These are phyloP conservation scores for Perca schrenkii DNA, from an alignment of 2,113 vertebrate genomes.

Conservation along the genomic window DNA sequence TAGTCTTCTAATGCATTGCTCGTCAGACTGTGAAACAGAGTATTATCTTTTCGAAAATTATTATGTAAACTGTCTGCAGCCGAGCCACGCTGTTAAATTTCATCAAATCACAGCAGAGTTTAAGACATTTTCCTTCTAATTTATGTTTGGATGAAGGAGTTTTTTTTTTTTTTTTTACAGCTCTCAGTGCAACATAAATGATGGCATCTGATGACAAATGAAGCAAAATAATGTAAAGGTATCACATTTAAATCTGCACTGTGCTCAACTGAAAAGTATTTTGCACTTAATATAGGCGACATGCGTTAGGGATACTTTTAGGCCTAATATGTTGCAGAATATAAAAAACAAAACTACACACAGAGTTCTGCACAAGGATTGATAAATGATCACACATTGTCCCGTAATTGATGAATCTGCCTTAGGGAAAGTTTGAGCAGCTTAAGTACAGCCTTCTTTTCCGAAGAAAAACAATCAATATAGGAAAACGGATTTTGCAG, in stretches of 20 bases:
- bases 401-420: neutral
- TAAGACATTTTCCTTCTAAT: conserved; percentile 47
- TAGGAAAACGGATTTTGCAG: conserved; percentile 42
- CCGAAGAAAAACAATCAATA: conserved; percentile 41
- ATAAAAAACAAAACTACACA: conserved; percentile 7
- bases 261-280: conserved; percentile 22
- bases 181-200: conserved; percentile 42
- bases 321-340: conserved; percentile 7
- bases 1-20: conserved; percentile 46
- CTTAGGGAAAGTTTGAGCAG: conserved; percentile 24
- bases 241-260: conserved; percentile 2
- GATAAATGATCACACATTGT: neutral
- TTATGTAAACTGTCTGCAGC: conserved; percentile 61
- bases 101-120: conserved; percentile 58
- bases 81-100: conserved; percentile 47
- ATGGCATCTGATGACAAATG: conserved; percentile 60
- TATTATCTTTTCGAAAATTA: conserved; percentile 44
- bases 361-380: neutral
- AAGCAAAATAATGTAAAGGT: conserved; percentile 41
- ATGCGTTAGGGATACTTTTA: neutral
- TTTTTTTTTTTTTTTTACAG: conserved; percentile 30
- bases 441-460: conserved; percentile 36
- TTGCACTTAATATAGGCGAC: neutral
- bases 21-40: conserved; percentile 45
- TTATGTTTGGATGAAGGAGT: conserved; percentile 35